Evolutionary conservation across 2,113 vertebrate species (phyloP).

Genomic region (Prionailurus bengalensis): DNA sequence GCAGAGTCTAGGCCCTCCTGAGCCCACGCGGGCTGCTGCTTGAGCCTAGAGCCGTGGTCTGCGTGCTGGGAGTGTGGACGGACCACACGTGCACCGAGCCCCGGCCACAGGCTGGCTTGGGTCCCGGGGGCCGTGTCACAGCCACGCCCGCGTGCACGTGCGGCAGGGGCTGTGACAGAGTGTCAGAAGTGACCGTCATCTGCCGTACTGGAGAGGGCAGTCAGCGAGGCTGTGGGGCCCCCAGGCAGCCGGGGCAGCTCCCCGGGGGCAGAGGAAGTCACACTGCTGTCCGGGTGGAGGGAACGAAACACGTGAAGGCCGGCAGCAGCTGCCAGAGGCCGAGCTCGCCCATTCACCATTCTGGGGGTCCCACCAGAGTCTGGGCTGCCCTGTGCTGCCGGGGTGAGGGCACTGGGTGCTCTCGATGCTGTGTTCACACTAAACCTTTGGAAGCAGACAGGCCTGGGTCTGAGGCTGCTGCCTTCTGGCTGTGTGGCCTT

Average conservation of each 20-base stretch:
- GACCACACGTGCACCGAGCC: accelerated
- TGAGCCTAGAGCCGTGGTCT: background rate
- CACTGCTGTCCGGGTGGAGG: background rate
- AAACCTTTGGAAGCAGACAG: background rate
- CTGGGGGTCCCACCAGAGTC: accelerated
- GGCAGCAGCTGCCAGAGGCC: background rate
- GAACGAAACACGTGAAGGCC: accelerated
- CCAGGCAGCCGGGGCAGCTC: background rate
- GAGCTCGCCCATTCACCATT: accelerated
- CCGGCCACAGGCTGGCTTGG: accelerated
- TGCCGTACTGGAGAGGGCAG: accelerated
- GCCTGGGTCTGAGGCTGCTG: background rate
- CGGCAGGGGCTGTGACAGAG: accelerated
- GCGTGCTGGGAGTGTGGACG: accelerated
- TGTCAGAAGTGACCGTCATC: accelerated
- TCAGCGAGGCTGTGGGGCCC: background rate
- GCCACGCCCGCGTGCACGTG: accelerated
- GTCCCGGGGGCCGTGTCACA: no score
- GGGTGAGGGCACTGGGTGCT: accelerated
- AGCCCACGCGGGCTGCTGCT: background rate
- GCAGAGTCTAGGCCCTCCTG: background rate
- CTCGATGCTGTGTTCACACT: accelerated
- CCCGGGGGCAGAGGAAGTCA: no score
- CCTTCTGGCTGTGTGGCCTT: background rate
- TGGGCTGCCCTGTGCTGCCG: accelerated